Percentiles rank a stretch among this genome's conserved stretches.
Evolutionary conservation across 2,797 vertebrate genomes (phyloP).

Genomic region (Lates japonicus): DNA sequence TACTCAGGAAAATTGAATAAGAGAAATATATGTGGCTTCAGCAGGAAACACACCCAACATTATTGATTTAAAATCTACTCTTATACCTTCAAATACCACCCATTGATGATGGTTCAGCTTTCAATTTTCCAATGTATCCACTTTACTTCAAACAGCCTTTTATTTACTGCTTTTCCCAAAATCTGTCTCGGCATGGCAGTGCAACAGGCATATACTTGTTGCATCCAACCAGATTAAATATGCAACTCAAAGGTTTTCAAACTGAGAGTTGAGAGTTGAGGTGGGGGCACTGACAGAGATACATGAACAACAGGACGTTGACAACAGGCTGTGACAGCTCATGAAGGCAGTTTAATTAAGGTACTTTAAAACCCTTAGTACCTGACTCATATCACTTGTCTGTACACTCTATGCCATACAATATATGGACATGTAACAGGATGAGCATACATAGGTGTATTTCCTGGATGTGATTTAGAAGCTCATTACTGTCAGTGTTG

Average conservation of each 20-base stretch:
- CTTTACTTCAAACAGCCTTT: background rate
- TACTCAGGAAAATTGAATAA: constrained; percentile 36
- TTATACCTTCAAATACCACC: constrained; percentile 18
- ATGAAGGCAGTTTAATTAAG: too few relatives aligned
- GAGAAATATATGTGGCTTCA: background rate
- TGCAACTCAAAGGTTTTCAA: constrained; percentile 6
- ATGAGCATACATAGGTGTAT: background rate
- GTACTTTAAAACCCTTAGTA: too few relatives aligned
- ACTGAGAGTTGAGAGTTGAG: too few relatives aligned
- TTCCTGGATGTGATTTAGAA: too few relatives aligned
- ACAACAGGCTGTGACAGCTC: too few relatives aligned
- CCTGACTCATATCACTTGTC: too few relatives aligned
- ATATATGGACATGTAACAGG: background rate
- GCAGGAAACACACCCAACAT: constrained; percentile 30
- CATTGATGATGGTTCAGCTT: background rate
- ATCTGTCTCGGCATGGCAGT: background rate
- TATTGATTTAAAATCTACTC: constrained; percentile 36
- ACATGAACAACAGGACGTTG: too few relatives aligned
- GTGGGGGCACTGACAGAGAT: too few relatives aligned
- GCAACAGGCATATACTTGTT: background rate
- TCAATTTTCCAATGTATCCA: constrained; percentile 1
- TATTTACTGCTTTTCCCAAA: background rate
- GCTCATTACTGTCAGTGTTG: too few relatives aligned
- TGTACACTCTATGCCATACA: background rate
- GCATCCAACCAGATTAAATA: background rate